Conservation (phyloP, 2,797 vertebrate genomes). For the Babyrousa celebensis region DNA sequence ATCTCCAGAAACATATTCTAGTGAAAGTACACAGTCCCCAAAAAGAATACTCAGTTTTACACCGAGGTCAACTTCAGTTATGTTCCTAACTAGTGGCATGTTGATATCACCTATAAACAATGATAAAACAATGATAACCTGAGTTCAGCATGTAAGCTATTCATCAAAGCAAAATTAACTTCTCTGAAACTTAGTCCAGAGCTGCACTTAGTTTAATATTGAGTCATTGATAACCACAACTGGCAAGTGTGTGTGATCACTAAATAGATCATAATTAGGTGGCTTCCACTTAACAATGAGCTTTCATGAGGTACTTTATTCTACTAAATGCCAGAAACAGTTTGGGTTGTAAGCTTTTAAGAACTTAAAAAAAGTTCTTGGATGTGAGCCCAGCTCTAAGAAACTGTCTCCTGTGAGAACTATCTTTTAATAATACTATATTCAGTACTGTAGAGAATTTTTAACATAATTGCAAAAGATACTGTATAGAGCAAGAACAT, state of each 20-base stretch:
- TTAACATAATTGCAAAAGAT: conserved; percentile 29
- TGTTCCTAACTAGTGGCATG: neutral
- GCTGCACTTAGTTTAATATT: neutral
- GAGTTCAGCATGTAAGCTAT: conserved; percentile 41
- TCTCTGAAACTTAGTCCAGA: conserved; percentile 21
- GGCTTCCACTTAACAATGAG: neutral
- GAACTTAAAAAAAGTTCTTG: conserved; percentile 21
- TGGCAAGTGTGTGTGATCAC: neutral
- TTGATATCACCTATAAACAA: neutral
- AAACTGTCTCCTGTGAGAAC: conserved; percentile 38
- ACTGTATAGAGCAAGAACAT: conserved; percentile 25
- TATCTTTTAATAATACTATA: conserved; percentile 52
- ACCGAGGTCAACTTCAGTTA: neutral
- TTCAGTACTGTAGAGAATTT: conserved; percentile 20
- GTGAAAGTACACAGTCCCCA: neutral
- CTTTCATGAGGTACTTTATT: conserved; percentile 29
- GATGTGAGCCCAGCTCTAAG: neutral
- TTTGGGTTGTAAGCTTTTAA: conserved; percentile 23
- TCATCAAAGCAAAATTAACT: conserved; percentile 62
- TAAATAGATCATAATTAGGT: conserved; percentile 37
- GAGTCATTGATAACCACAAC: neutral
- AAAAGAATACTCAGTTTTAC: conserved; percentile 42
- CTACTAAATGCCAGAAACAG: conserved; percentile 44
- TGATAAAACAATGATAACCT: conserved; percentile 53
- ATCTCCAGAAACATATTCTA: neutral